phyloP scores from a whole-genome alignment of 2,113 vertebrate species.

The Sakesphorus luctuosus region DNA sequence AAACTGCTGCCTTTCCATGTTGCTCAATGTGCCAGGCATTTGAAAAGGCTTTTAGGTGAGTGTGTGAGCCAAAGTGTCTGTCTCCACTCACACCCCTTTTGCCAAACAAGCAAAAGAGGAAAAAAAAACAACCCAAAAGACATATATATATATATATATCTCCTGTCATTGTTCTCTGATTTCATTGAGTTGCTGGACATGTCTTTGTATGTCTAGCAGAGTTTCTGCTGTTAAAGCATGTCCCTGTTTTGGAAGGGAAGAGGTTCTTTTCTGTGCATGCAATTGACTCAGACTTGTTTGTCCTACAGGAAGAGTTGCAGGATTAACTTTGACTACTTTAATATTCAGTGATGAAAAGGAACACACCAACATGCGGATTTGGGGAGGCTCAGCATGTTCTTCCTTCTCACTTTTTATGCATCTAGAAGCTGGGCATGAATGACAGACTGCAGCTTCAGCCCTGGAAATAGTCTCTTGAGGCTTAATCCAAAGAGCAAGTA shows the following conservation, averaged over 20 bases:
- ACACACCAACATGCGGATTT: not conserved
- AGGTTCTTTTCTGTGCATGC: not conserved
- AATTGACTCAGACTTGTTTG: slow-evolving; percentile 27
- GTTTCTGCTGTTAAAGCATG: slow-evolving; percentile 7
- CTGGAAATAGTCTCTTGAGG: slow-evolving; percentile 13
- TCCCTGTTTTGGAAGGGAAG: not conserved
- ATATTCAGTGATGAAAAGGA: not conserved
- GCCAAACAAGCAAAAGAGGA: not conserved
- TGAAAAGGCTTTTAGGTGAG: slow-evolving; percentile 50
- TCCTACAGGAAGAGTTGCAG: slow-evolving; percentile 39
- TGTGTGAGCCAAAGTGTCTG: slow-evolving; percentile 52
- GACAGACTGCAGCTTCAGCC: not conserved
- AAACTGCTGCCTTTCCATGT: slow-evolving; percentile 39
- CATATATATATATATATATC: not conserved
- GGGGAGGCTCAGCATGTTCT: not conserved
- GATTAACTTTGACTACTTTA: slow-evolving; percentile 40
- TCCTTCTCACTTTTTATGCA: not conserved
- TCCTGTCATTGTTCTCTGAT: not conserved
- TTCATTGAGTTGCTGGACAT: not conserved
- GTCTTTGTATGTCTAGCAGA: not conserved
- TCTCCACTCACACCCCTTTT: slow-evolving; percentile 30
- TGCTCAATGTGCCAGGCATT: not conserved
- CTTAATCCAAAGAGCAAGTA: not conserved
- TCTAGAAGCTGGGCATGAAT: not conserved
- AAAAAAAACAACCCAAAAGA: not conserved